A percentile compares a stretch with the other conserved stretches of the same genome.
phyloP scores from a whole-genome alignment of 2,888 invertebrate species.

The Euclidia mi region DNA sequence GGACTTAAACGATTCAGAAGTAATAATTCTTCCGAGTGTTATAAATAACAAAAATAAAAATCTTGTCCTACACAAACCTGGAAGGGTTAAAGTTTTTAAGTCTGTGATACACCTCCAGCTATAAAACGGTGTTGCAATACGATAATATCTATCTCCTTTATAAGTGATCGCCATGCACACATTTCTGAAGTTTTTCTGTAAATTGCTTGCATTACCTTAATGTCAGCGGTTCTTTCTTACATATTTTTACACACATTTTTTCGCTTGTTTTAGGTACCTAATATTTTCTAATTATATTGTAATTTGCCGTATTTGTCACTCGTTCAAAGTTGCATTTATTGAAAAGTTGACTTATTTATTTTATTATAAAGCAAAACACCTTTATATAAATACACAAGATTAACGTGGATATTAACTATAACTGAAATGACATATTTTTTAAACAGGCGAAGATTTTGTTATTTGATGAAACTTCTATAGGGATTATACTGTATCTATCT shows the following conservation, averaged over 20 bases:
- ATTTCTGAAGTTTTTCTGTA: conserved; percentile 37
- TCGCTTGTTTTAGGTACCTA: conserved; percentile 47
- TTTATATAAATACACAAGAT: no score
- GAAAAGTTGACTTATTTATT: conserved; percentile 52
- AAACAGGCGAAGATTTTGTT: no score
- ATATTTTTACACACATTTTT: conserved; percentile 53
- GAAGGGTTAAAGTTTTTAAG: conserved; percentile 66
- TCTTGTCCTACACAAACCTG: conserved; percentile 63
- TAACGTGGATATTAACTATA: no score
- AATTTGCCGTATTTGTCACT: conserved; percentile 57
- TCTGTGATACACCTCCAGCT: conserved; percentile 52
- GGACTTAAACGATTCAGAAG: conserved; percentile 89
- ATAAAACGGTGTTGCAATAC: conserved; percentile 28
- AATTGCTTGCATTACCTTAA: conserved; percentile 52
- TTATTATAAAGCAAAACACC: conserved; percentile 4
- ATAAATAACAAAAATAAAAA: conserved; percentile 87
- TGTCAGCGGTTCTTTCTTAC: conserved; percentile 51
- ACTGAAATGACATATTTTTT: no score
- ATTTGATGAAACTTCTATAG: no score
- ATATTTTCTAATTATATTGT: conserved; percentile 63
- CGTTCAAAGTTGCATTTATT: conserved; percentile 53
- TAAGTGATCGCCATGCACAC: conserved; percentile 31
- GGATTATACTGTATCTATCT: no score
- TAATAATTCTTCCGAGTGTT: conserved; percentile 88
- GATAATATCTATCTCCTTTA: conserved; percentile 5